phyloP scores from a whole-genome alignment of 1,140 invertebrate genomes.

The Heliconius congener region DNA sequence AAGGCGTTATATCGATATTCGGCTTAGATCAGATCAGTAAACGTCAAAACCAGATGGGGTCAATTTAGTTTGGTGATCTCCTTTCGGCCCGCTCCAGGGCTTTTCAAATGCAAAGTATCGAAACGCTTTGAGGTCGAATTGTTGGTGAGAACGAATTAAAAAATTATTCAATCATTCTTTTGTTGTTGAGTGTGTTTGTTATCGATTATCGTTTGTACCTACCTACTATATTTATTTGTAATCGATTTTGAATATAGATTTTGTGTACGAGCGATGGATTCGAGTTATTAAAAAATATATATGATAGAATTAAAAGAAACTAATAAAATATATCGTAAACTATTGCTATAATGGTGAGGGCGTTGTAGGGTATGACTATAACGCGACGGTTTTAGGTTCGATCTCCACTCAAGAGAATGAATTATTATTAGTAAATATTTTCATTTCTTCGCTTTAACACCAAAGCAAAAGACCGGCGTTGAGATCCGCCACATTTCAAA shows the following conservation, averaged over 20 bases:
- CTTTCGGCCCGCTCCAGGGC: constrained; percentile 10
- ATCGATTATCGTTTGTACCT: background rate
- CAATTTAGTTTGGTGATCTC: background rate
- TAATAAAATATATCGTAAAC: no score
- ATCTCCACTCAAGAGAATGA: no score
- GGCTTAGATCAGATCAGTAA: background rate
- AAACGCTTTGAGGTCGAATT: background rate
- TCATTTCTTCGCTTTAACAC: no score
- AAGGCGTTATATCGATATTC: background rate
- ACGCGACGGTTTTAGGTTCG: no score
- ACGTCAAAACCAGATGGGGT: constrained; percentile 16
- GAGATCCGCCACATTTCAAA: background rate
- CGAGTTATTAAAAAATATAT: no score
- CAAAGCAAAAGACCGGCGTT: no score
- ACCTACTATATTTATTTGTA: background rate
- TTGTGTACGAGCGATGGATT: no score
- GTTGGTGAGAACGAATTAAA: constrained; percentile 10
- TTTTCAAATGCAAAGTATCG: constrained; percentile 21
- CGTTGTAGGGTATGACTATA: no score
- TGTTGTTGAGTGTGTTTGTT: background rate
- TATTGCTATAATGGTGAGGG: no score
- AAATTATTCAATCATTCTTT: background rate
- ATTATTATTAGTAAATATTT: no score
- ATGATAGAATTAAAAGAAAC: no score
- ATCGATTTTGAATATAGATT: background rate